Evolutionary conservation across 2,888 invertebrate species (phyloP).

Genomic region (Atherix ibis): DNA sequence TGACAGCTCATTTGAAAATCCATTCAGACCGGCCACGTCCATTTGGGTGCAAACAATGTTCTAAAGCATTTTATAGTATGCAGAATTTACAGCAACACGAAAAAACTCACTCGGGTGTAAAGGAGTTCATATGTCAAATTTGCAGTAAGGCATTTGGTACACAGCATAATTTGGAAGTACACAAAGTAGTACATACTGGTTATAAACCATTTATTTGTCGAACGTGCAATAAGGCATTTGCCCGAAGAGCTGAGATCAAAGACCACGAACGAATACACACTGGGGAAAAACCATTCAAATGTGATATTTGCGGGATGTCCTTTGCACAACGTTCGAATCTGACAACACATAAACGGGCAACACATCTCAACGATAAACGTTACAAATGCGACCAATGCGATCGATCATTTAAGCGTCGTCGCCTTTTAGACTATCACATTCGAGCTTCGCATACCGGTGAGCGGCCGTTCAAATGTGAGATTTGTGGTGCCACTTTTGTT

Average conservation of each 20-base stretch:
- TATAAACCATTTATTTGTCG: slow-evolving; percentile 54
- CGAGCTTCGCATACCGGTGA: slow-evolving; percentile 69
- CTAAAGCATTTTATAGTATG: slow-evolving; percentile 57
- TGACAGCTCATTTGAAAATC: slow-evolving; percentile 59
- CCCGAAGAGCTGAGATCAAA: slow-evolving; percentile 57
- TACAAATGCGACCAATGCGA: slow-evolving; percentile 55
- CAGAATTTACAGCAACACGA: slow-evolving; percentile 62
- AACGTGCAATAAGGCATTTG: slow-evolving; percentile 56
- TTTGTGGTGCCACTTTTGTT: slow-evolving; percentile 63
- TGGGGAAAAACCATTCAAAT: slow-evolving; percentile 61
- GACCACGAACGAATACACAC: slow-evolving; percentile 72
- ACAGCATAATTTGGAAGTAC: slow-evolving; percentile 59
- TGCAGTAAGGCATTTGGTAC: slow-evolving; percentile 58
- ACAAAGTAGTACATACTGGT: slow-evolving; percentile 64
- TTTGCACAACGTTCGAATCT: slow-evolving; percentile 72
- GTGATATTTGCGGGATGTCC: slow-evolving; percentile 59
- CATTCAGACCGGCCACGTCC: slow-evolving; percentile 53
- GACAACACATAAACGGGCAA: slow-evolving; percentile 63
- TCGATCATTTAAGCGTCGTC: slow-evolving; percentile 49
- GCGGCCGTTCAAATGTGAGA: slow-evolving; percentile 54
- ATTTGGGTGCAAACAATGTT: slow-evolving; percentile 48
- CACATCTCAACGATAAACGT: slow-evolving; percentile 60
- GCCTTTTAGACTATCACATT: slow-evolving; percentile 64
- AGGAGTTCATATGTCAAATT: slow-evolving; percentile 22
- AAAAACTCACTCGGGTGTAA: slow-evolving; percentile 53